Evolutionary conservation across 2,888 invertebrate genomes (phyloP).

Genomic region (Cynaeus angustus): DNA sequence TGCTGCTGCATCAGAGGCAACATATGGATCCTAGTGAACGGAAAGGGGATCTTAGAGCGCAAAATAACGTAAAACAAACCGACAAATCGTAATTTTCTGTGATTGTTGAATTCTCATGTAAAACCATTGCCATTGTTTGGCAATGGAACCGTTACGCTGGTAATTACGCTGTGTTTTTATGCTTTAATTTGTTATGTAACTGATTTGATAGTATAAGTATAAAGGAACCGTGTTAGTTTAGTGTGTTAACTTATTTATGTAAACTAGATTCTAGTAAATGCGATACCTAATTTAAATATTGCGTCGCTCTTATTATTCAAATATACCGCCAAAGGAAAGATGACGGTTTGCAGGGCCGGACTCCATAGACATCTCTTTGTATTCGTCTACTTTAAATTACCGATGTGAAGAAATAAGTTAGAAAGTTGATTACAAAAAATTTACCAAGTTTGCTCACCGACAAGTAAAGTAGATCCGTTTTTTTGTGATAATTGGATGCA

Average conservation of each 20-base stretch:
- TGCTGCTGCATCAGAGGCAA: slow-evolving; percentile 85
- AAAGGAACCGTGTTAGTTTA: slow-evolving; percentile 18
- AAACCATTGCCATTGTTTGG: slow-evolving; percentile 3
- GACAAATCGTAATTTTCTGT: slow-evolving; percentile 26
- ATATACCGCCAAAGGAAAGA: neutral
- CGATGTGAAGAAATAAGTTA: too few species aligned
- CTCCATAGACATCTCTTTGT: too few species aligned
- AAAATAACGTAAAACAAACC: neutral
- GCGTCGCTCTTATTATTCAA: slow-evolving; percentile 15
- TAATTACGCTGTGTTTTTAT: slow-evolving; percentile 23
- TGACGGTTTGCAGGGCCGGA: neutral
- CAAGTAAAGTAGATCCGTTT: too few species aligned
- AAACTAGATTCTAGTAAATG: slow-evolving; percentile 24
- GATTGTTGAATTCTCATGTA: slow-evolving; percentile 10
- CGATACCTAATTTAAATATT: slow-evolving; percentile 30
- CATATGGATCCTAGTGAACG: slow-evolving; percentile 46
- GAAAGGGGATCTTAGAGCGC: slow-evolving; percentile 14
- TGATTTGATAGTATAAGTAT: neutral
- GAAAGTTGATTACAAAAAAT: too few species aligned
- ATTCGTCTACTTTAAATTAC: too few species aligned
- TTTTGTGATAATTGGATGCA: too few species aligned
- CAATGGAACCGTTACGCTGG: neutral
- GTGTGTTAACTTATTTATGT: slow-evolving; percentile 31
- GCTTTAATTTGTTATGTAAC: slow-evolving; percentile 32
- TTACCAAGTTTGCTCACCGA: too few species aligned